Percentiles rank a stretch among this genome's conserved stretches.
phyloP scores from a whole-genome alignment of 2,797 vertebrate species.

The Distichodus sexfasciatus region DNA sequence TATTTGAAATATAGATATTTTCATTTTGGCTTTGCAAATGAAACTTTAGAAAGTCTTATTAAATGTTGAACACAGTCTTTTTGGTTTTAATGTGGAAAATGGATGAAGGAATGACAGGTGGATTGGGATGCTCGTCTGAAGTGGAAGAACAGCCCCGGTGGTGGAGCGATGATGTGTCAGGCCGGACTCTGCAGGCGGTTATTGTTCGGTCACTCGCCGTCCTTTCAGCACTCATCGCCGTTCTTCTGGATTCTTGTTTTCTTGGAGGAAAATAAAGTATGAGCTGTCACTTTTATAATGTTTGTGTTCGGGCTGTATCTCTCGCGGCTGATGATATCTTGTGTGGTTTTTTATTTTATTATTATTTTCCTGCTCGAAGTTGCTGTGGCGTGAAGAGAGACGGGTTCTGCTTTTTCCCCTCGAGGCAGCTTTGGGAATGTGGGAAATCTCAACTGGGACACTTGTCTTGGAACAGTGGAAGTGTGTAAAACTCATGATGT shows the following conservation, averaged over 20 bases:
- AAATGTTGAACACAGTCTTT: too few relatives aligned
- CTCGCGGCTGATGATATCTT: conserved; percentile 33
- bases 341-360: neutral
- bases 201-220: neutral
- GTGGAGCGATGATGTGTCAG: conserved; percentile 16
- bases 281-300: conserved; percentile 31
- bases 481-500: too few relatives aligned
- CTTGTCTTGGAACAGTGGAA: too few relatives aligned
- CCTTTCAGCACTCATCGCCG: neutral
- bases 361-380: neutral
- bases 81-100: too few relatives aligned
- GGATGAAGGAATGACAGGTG: too few relatives aligned
- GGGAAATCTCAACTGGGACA: too few relatives aligned
- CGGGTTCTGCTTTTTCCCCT: neutral
- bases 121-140: too few relatives aligned
- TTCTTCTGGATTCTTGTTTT: conserved; percentile 27
- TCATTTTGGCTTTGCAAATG: too few relatives aligned
- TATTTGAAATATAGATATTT: too few relatives aligned
- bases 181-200: neutral
- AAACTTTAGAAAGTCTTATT: too few relatives aligned
- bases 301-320: conserved; percentile 21
- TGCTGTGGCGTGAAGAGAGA: neutral
- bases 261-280: conserved; percentile 38
- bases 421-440: too few relatives aligned
- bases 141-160: too few relatives aligned